Percentiles rank a stretch among this genome's conserved stretches.
phyloP scores from a whole-genome alignment of 2,888 invertebrate species.

The Tillus elongatus region DNA sequence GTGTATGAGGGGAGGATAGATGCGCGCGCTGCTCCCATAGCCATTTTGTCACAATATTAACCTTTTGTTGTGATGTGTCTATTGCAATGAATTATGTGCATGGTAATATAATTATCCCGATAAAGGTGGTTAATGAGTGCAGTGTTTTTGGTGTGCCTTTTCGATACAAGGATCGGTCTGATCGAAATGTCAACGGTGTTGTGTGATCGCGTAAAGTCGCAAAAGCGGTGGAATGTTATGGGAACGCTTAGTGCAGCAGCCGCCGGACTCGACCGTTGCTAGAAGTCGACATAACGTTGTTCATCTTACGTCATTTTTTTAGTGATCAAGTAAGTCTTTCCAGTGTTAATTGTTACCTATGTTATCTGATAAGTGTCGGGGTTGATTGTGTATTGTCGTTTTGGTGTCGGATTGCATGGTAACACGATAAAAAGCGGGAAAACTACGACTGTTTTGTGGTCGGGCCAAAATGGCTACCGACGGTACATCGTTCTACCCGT shows the following conservation, averaged over 20 bases:
- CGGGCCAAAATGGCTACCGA: conserved; percentile 43
- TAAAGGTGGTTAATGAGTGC: too few species aligned
- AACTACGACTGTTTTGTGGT: conserved; percentile 41
- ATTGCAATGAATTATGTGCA: conserved; percentile 37
- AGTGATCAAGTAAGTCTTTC: too few species aligned
- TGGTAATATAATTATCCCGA: conserved; percentile 33
- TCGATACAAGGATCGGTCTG: too few species aligned
- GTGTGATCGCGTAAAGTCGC: conserved; percentile 19
- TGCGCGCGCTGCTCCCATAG: conserved; percentile 37
- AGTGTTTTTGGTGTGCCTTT: too few species aligned
- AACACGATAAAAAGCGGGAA: conserved; percentile 47
- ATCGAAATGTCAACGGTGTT: conserved; percentile 6
- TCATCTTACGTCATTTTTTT: conserved; percentile 27
- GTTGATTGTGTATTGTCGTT: conserved; percentile 22
- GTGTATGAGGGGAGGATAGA: conserved; percentile 11
- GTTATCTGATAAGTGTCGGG: conserved; percentile 28
- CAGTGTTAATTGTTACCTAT: too few species aligned
- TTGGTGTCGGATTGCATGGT: conserved; percentile 27
- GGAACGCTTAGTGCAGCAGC: conserved; percentile 31
- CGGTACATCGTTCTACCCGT: too few species aligned
- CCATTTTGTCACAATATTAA: conserved; percentile 45
- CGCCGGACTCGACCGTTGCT: conserved; percentile 23
- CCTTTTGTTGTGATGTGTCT: conserved; percentile 44
- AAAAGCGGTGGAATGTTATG: conserved; percentile 25
- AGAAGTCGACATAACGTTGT: too few species aligned